Evolutionary conservation across 1,140 invertebrate species (phyloP), one percentile per base, ranked within the genome.

Genomic region (Drosophila melanica): DNA sequence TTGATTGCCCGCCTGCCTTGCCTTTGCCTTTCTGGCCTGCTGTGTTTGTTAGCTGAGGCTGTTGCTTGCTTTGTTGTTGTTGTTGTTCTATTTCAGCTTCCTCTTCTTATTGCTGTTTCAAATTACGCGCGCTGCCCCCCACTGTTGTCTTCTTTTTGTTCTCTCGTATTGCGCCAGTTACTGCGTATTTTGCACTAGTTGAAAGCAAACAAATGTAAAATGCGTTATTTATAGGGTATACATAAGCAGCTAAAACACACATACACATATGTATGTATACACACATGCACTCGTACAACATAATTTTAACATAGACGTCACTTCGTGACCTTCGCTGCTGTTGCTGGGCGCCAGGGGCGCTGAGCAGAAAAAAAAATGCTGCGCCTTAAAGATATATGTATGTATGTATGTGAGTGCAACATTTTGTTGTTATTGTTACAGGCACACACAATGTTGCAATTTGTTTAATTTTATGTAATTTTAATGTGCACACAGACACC

Each of bases 401-500:
- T 47, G 3, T 39, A 11, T 48, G 18, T 44, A 50, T 20, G 12
- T 9, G 12, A 7, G 16, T 44, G 7, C 9, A 33, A 33, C 30
- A 33, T 55, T n/a, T 41, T 41, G 12, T 47, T 55, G 2, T 67
- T 60, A 18, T 66, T 37, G 35, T 42, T 53, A 42, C 30, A 47
- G 41, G 47, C 62, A 11, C 41, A 33, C 37, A 23, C 51, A 39
- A 44, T 30, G 10, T 14, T 18, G 12, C 33, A 66, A 60, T 55
- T 68, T 73, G 42, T 68, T 67, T 45, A 54, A 60, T 41, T 67
- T 73, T 68, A 73, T 73, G 70, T 68, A 73, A 69, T 69, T 68
- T 60, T 37, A 12, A 4, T 37, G 18, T 20, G 23, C 16, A 54
- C 47, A 41, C 14, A 20, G 18, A 39, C 44, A 42, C 23, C 7